phyloP scores from a whole-genome alignment of 2,888 invertebrate species.

The Ophion obscuratus region DNA sequence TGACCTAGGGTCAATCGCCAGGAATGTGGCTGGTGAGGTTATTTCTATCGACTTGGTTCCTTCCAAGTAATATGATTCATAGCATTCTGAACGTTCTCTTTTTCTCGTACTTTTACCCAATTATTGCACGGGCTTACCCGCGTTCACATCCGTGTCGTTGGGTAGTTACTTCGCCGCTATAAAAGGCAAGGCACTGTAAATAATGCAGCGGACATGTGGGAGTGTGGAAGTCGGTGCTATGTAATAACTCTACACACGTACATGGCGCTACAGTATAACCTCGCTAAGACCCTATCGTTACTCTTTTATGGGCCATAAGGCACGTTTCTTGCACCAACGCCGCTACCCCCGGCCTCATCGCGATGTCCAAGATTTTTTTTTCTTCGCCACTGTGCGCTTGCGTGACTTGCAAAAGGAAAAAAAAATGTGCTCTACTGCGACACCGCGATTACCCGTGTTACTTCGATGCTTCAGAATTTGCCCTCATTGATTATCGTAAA shows the following conservation, averaged over 20 bases:
- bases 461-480: too few species aligned
- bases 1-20: not conserved
- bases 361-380: slow-evolving; percentile 20
- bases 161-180: slow-evolving; percentile 41
- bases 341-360: not conserved
- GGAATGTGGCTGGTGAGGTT: not conserved
- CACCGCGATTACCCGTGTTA: too few species aligned
- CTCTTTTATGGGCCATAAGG: slow-evolving; percentile 59
- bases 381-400: slow-evolving; percentile 19
- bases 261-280: slow-evolving; percentile 18
- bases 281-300: slow-evolving; percentile 58
- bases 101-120: slow-evolving; percentile 46
- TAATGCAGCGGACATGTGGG: slow-evolving; percentile 1
- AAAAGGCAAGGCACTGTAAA: slow-evolving; percentile 27
- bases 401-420: slow-evolving; percentile 21
- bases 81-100: slow-evolving; percentile 24
- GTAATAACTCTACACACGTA: slow-evolving; percentile 20
- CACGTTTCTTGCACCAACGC: slow-evolving; percentile 48
- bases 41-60: not conserved
- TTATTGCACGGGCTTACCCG: slow-evolving; percentile 46
- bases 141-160: slow-evolving; percentile 31
- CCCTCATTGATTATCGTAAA: too few species aligned
- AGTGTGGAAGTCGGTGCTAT: slow-evolving; percentile 16
- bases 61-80: slow-evolving; percentile 11
- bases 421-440: not conserved